These are phyloP conservation scores for Circaetus cinerascens DNA, from an alignment of 2,113 vertebrate species.

Conservation along the genomic window DNA sequence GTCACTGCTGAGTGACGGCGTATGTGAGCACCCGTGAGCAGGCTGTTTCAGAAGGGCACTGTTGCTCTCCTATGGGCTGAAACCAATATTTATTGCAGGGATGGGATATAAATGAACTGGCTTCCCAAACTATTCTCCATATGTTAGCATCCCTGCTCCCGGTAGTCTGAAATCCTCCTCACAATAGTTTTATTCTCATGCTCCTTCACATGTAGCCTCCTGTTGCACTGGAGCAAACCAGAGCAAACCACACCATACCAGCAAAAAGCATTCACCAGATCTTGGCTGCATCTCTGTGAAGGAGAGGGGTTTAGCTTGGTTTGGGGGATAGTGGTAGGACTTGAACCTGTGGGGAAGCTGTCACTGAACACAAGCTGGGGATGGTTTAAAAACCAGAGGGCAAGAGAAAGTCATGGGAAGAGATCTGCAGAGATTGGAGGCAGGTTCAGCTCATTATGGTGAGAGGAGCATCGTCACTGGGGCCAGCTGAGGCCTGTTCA, in stretches of 20 bases:
- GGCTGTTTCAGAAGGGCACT: background rate
- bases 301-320: background rate
- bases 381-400: background rate
- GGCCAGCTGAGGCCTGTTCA: background rate
- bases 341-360: background rate
- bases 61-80: background rate
- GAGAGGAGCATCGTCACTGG: background rate
- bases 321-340: background rate
- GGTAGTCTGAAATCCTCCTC: background rate
- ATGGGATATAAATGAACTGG: background rate
- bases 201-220: background rate
- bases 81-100: background rate
- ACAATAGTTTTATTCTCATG: background rate
- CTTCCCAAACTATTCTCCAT: background rate
- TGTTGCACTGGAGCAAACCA: background rate
- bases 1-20: background rate
- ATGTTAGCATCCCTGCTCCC: background rate
- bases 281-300: background rate
- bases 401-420: background rate
- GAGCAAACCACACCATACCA: background rate
- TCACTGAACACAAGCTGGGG: background rate
- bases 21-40: accelerated
- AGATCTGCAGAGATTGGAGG: background rate
- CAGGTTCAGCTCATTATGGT: background rate
- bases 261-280: background rate